A percentile compares a stretch with the other conserved stretches of the same genome.
phyloP scores from a whole-genome alignment of 2,888 invertebrate species.

The Agrochola lychnidis region DNA sequence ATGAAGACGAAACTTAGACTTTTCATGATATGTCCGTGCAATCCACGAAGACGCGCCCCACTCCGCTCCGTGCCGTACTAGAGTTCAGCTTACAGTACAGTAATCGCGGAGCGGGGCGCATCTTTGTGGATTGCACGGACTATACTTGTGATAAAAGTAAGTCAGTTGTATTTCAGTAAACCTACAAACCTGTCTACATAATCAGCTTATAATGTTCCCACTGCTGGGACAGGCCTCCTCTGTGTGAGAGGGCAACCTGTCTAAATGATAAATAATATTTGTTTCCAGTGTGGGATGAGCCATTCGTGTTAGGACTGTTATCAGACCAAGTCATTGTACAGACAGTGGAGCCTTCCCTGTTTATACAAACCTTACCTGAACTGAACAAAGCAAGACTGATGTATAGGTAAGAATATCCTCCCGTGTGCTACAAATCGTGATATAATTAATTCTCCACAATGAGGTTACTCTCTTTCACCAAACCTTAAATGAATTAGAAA shows the following conservation, averaged over 20 bases:
- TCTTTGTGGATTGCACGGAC: too few species aligned
- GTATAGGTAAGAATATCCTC: slow-evolving; percentile 81
- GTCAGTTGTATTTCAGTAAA: slow-evolving; percentile 8
- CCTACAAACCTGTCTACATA: background rate
- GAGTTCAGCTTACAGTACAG: too few species aligned
- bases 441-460: background rate
- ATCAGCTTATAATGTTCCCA: too few species aligned
- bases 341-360: slow-evolving; percentile 94
- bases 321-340: slow-evolving; percentile 96
- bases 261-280: slow-evolving; percentile 8
- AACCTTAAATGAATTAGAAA: too few species aligned
- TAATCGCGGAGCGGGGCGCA: too few species aligned
- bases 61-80: too few species aligned
- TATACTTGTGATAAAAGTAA: background rate
- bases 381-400: slow-evolving; percentile 94
- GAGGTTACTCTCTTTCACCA: background rate
- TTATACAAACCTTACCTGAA: slow-evolving; percentile 95
- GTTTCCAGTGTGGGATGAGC: slow-evolving; percentile 97
- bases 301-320: slow-evolving; percentile 96
- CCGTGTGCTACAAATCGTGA: background rate
- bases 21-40: too few species aligned
- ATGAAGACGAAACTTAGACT: background rate
- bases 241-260: background rate
- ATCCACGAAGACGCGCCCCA: too few species aligned
- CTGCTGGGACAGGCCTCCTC: too few species aligned